Conservation (phyloP, 1,140 invertebrate genomes). For the Triops cancriformis region DNA sequence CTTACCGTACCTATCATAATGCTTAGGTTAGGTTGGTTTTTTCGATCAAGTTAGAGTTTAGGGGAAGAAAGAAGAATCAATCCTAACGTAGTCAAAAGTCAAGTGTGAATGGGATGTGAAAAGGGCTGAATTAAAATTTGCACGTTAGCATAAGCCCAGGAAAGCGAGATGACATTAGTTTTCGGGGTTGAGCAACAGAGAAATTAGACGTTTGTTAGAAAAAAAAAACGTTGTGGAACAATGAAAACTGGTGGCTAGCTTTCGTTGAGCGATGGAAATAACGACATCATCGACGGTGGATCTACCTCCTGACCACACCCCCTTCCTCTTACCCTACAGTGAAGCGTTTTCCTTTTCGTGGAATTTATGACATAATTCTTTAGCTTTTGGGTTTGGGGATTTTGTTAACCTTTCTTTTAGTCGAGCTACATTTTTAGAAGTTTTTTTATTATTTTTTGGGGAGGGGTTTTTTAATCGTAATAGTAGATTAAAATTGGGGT, state of each 20-base stretch:
- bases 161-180: neutral
- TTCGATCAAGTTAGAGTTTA: neutral
- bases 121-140: neutral
- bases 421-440: neutral
- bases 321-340: neutral
- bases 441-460: neutral
- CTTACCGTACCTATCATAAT: neutral
- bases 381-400: neutral
- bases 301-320: constrained; percentile 7
- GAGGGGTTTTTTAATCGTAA: no score
- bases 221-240: neutral
- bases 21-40: neutral
- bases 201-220: neutral
- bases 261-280: neutral
- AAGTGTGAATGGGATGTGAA: neutral
- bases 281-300: constrained; percentile 3
- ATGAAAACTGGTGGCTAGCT: neutral
- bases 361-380: neutral
- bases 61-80: no score
- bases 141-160: neutral
- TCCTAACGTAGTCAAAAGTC: neutral
- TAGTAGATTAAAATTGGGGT: no score
- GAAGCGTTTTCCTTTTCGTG: neutral
- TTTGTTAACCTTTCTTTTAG: neutral
- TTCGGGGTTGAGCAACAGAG: neutral